phyloP scores from a whole-genome alignment of 2,888 invertebrate species.

The Cephus pygmeus region DNA sequence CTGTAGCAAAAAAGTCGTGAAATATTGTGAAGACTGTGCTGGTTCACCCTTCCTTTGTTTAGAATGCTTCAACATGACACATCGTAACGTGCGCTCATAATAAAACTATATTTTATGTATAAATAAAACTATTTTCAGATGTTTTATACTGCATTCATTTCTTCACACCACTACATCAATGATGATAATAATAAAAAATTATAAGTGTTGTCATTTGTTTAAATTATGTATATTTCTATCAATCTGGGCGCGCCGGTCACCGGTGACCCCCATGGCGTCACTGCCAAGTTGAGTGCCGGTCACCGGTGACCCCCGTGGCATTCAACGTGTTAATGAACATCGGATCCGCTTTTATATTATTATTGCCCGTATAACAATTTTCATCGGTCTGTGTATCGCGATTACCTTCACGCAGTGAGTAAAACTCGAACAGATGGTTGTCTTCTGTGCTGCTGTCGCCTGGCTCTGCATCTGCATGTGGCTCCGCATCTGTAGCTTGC shows the following conservation, averaged over 20 bases:
- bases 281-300: conserved; percentile 9
- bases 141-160: conserved; percentile 20
- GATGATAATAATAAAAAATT: conserved; percentile 12
- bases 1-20: conserved; percentile 21
- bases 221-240: conserved; percentile 1
- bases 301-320: background rate
- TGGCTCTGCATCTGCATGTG: no score
- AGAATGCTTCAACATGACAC: conserved; percentile 3
- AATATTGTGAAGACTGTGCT: conserved; percentile 23
- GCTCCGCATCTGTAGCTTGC: no score
- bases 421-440: no score
- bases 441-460: no score
- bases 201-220: background rate
- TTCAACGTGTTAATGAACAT: conserved; percentile 1
- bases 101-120: conserved; percentile 5
- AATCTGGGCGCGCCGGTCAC: conserved; percentile 10
- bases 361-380: no score
- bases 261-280: conserved; percentile 7
- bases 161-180: conserved; percentile 17
- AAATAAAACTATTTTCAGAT: conserved; percentile 12
- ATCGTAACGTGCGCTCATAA: conserved; percentile 3
- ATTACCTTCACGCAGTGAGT: no score
- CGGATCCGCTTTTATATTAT: no score
- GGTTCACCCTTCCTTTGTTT: conserved; percentile 22
- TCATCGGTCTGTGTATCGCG: no score